Conservation (phyloP, 2,888 invertebrate species). For the Idaea aversata region DNA sequence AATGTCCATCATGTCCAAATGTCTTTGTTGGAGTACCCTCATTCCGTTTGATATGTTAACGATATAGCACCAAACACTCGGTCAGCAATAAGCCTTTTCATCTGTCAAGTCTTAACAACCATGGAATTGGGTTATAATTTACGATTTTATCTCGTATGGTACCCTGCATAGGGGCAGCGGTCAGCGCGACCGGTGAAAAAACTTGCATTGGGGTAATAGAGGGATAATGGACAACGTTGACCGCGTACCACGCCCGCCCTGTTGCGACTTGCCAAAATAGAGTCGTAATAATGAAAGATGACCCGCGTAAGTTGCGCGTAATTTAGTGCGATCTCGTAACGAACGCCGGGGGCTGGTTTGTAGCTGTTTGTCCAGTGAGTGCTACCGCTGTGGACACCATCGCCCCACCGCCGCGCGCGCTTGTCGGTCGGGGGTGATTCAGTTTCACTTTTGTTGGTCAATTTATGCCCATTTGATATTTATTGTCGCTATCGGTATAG, state of each 20-base stretch:
- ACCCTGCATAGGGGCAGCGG: constrained; percentile 75
- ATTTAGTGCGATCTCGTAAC: constrained; percentile 70
- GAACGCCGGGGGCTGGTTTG: constrained; percentile 51
- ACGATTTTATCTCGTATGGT: constrained; percentile 75
- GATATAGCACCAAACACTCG: constrained; percentile 62
- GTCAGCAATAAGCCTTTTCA: constrained; percentile 75
- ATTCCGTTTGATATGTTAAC: constrained; percentile 73
- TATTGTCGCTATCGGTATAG: constrained; percentile 49
- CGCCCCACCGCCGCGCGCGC: constrained; percentile 27
- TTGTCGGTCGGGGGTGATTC: constrained; percentile 52
- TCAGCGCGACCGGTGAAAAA: constrained; percentile 69
- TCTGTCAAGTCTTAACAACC: constrained; percentile 77
- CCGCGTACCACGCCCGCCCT: constrained; percentile 67
- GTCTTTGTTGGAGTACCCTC: constrained; percentile 62
- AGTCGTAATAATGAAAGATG: constrained; percentile 76
- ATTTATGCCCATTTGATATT: constrained; percentile 59
- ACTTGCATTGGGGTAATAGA: constrained; percentile 55
- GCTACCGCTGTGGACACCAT: constrained; percentile 46
- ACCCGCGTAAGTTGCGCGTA: constrained; percentile 69
- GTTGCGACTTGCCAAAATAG: constrained; percentile 78
- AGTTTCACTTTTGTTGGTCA: constrained; percentile 72
- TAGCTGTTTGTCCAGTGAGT: constrained; percentile 58
- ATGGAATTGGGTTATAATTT: constrained; percentile 80
- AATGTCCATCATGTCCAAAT: constrained; percentile 64
- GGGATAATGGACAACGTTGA: constrained; percentile 63